Conservation (phyloP, 2,113 vertebrate species). For the Lycocorax pyrrhopterus region DNA sequence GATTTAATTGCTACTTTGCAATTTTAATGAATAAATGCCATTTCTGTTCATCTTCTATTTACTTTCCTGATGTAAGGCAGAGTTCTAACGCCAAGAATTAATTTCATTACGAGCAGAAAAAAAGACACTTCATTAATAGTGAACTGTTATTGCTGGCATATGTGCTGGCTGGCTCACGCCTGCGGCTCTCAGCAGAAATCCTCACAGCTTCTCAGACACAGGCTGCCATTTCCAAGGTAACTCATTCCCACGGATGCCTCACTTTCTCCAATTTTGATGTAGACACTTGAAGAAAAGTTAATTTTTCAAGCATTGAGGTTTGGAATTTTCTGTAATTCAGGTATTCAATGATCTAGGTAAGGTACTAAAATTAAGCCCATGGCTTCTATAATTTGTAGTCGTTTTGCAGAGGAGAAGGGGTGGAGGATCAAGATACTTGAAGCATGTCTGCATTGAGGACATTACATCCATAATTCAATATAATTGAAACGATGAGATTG, state of each 20-base stretch:
- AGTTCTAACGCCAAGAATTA: conserved; percentile 42
- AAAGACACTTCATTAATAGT: conserved; percentile 58
- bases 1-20: conserved; percentile 45
- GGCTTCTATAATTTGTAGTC: not conserved
- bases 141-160: conserved; percentile 53
- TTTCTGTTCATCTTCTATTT: conserved; percentile 51
- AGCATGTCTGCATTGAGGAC: not conserved
- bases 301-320: not conserved
- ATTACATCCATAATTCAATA: not conserved
- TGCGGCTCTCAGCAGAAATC: conserved; percentile 32
- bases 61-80: conserved; percentile 31
- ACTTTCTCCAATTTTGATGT: not conserved
- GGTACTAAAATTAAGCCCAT: not conserved
- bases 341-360: not conserved
- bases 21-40: conserved; percentile 51
- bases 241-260: not conserved
- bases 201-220: conserved; percentile 11
- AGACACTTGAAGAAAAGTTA: not conserved
- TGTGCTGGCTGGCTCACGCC: conserved; percentile 26
- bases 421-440: not conserved
- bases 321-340: not conserved
- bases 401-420: not conserved
- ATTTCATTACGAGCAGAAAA: conserved; percentile 42
- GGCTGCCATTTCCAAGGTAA: not conserved
- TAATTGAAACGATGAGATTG: not conserved